phyloP scores from a whole-genome alignment of 2,113 vertebrate species.

The Bungarus multicinctus region DNA sequence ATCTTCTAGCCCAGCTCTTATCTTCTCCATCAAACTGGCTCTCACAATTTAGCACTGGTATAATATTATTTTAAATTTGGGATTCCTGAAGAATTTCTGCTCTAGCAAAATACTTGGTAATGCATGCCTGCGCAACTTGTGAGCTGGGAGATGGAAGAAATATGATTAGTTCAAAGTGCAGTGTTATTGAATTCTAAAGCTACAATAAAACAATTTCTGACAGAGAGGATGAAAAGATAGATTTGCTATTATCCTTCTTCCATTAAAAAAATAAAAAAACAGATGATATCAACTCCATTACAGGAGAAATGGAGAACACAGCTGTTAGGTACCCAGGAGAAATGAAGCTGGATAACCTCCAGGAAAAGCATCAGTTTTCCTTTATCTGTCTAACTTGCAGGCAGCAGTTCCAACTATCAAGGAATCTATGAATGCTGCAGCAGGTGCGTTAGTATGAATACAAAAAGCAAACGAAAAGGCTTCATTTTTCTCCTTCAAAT shows the following conservation, averaged over 20 bases:
- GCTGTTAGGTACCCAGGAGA: background rate
- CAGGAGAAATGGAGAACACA: background rate
- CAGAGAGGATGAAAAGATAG: background rate
- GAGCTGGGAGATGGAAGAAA: background rate
- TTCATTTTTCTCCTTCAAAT: background rate
- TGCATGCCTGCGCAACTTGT: background rate
- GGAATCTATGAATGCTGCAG: background rate
- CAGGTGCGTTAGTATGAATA: background rate
- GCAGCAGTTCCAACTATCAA: background rate
- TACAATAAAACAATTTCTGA: background rate
- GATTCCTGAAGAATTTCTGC: background rate
- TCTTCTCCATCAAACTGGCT: background rate
- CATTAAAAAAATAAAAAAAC: background rate
- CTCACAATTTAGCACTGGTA: background rate
- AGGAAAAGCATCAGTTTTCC: background rate
- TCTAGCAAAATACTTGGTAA: background rate
- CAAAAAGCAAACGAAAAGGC: background rate
- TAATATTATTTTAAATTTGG: background rate
- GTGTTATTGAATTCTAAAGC: background rate
- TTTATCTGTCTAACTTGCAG: background rate
- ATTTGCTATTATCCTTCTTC: background rate
- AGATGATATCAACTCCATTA: background rate
- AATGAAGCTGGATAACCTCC: background rate
- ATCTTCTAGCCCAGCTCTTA: background rate
- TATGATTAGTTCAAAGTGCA: background rate